Evolutionary conservation across 2,888 invertebrate species (phyloP).

Genomic region (Phengaris arion): DNA sequence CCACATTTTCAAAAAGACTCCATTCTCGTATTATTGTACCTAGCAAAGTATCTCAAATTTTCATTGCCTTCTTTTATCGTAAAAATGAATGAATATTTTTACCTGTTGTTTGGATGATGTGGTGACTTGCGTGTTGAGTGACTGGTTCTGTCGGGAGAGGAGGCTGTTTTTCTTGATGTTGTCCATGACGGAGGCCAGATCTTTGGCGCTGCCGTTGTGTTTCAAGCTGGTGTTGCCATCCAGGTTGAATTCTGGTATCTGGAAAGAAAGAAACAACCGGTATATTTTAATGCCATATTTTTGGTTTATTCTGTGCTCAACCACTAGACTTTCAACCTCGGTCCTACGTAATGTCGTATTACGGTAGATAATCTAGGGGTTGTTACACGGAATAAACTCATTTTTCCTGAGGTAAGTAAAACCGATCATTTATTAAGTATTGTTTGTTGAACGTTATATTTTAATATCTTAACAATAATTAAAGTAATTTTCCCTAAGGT

Average conservation of each 20-base stretch:
- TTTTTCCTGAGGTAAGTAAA: too few relatives aligned
- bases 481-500: too few relatives aligned
- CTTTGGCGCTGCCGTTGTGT: slow-evolving; percentile 76
- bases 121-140: slow-evolving; percentile 76
- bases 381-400: too few relatives aligned
- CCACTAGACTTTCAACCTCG: too few relatives aligned
- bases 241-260: slow-evolving; percentile 80
- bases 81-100: slow-evolving; percentile 32
- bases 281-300: not conserved
- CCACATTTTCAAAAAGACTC: not conserved
- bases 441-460: too few relatives aligned
- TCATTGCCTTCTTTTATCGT: not conserved
- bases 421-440: too few relatives aligned
- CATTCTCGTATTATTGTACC: too few relatives aligned
- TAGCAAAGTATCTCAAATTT: not conserved
- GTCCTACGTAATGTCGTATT: too few relatives aligned
- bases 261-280: slow-evolving; percentile 46
- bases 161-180: slow-evolving; percentile 84
- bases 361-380: too few relatives aligned
- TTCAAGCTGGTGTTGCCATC: slow-evolving; percentile 79
- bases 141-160: slow-evolving; percentile 68
- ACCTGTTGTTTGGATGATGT: slow-evolving; percentile 79
- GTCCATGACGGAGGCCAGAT: slow-evolving; percentile 85
- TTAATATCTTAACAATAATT: too few relatives aligned
- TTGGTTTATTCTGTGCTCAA: too few relatives aligned